Percentiles rank a stretch among this genome's conserved stretches.
These are phyloP conservation scores for Muscicapa comitata DNA, from an alignment of 2,797 vertebrate species.

Conservation along the genomic window DNA sequence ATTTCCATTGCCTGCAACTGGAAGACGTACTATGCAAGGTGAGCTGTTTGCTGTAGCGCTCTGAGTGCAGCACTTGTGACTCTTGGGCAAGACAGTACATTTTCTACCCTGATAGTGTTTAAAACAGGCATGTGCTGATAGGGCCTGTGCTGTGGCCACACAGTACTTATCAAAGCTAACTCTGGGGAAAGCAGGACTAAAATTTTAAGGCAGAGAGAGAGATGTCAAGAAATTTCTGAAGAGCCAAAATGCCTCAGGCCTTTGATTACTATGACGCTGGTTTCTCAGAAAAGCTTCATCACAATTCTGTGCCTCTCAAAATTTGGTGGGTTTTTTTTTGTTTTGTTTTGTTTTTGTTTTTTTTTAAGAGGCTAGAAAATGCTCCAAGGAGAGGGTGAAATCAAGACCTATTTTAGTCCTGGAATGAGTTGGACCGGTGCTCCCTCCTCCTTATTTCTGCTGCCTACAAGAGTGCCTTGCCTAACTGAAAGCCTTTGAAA, in stretches of 20 bases:
- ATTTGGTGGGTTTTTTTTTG: neutral
- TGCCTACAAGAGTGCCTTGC: neutral
- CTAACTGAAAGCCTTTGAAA: neutral
- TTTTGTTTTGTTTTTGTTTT: neutral
- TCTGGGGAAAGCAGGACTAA: neutral
- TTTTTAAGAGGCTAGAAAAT: neutral
- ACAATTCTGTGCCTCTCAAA: neutral
- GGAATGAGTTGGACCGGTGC: neutral
- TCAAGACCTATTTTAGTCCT: neutral
- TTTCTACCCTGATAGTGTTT: neutral
- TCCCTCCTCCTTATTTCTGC: neutral
- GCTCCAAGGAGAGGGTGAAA: neutral
- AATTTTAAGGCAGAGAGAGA: neutral
- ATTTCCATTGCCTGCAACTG: slow-evolving; percentile 98
- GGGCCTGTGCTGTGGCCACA: neutral
- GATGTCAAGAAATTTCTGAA: neutral
- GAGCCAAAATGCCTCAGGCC: neutral
- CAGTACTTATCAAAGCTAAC: neutral
- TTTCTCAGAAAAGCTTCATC: neutral
- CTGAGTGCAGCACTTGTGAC: neutral
- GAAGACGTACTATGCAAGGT: slow-evolving; percentile 99
- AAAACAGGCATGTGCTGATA: neutral
- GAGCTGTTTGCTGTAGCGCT: neutral
- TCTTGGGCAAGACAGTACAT: neutral
- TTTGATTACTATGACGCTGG: neutral